phyloP scores from a whole-genome alignment of 2,888 invertebrate species.

The Coleophora flavipennella region DNA sequence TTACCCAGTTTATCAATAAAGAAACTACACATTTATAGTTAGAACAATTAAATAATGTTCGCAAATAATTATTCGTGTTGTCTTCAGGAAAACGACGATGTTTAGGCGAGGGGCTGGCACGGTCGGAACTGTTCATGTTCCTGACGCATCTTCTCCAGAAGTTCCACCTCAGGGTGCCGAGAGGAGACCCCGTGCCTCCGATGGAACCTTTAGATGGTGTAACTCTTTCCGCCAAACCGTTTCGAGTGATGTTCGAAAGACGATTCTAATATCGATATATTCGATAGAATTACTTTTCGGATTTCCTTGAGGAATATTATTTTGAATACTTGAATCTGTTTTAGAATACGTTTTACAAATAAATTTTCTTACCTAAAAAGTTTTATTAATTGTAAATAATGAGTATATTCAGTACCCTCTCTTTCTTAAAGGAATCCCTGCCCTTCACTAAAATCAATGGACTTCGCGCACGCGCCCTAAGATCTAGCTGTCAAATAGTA shows the following conservation, averaged over 20 bases:
- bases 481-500: conserved; percentile 29
- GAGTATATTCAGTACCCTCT: too few relatives aligned
- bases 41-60: too few relatives aligned
- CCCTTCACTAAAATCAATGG: conserved; percentile 56
- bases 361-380: not conserved
- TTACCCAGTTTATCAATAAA: too few relatives aligned
- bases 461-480: conserved; percentile 44
- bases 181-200: conserved; percentile 49
- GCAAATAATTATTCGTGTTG: conserved; percentile 9
- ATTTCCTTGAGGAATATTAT: too few relatives aligned
- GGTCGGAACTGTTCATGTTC: conserved; percentile 83
- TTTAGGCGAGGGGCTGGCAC: conserved; percentile 82
- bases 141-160: conserved; percentile 81
- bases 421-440: conserved; percentile 1
- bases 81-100: conserved; percentile 81
- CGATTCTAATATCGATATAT: not conserved
- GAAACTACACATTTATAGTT: too few relatives aligned
- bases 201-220: conserved; percentile 69
- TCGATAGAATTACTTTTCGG: too few relatives aligned
- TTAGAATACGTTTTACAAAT: too few relatives aligned
- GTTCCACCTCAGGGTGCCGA: conserved; percentile 60
- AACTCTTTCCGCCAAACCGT: conserved; percentile 70
- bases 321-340: too few relatives aligned
- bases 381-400: too few relatives aligned
- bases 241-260: conserved; percentile 50